Evolutionary conservation across 2,888 invertebrate genomes (phyloP), one percentile per base, ranked within the genome.

Genomic region (Teleogryllus oceanicus): DNA sequence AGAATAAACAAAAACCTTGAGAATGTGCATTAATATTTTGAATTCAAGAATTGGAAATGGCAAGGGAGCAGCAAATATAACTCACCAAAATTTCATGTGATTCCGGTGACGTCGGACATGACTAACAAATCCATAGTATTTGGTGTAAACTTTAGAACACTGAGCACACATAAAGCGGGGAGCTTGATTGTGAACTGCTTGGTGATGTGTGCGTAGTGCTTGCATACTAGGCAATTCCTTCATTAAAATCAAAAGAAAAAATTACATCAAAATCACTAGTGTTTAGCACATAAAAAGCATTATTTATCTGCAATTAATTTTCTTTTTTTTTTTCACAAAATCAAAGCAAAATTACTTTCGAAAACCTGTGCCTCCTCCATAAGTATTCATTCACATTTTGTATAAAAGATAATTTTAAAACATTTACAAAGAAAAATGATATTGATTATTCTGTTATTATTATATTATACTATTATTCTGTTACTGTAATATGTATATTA

Each of bases 121-220:
- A 79, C 90, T 89, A 11, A 93, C 85, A 85, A 93, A 93, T 8
- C 89, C 89, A 81, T 88, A 88, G 85, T 92, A 92, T 84, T 91
- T 90, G 76, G 90, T 89, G 83, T 89, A 90, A 18, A 91, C 89
- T 83, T 90, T 90, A 76, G 91, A 90, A 84, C 93, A 93, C 84
- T 92, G 91, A 24, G 91, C 89, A 84, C 93, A 93, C 84, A 90
- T 89, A 84, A 91, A 93, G 11, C 91, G 90, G 0, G 90, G 88
- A 82, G 90, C 89, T 83, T 91, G 91, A 76, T 90, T 90, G 83
- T 93, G 93, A 0, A 90, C 89, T 11, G 88, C 87, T 82, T 90
- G 89, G 77, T 90, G 90, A 84, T 93, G 93, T 2, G 90, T 88
- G 80, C 92, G 87, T 62, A 93, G 86, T 81, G 89, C 87, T 74